Evolutionary conservation across 2,888 invertebrate species (phyloP).

Genomic region (Xanthorhoe spadicearia): DNA sequence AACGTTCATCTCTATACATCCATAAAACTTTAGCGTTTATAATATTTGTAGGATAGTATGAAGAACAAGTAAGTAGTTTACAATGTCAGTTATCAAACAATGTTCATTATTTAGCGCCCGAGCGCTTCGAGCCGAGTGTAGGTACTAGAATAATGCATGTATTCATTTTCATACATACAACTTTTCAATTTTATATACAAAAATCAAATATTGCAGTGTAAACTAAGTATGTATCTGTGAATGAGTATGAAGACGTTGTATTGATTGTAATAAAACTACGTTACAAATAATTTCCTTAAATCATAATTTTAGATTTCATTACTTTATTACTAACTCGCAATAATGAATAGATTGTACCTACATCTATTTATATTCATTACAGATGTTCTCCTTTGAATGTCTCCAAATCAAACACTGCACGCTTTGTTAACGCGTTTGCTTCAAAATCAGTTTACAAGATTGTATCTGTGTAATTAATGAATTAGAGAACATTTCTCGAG

Average conservation of each 20-base stretch:
- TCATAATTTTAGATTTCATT: too few species aligned
- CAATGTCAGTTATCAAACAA: background rate
- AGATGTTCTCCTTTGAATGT: background rate
- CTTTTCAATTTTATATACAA: background rate
- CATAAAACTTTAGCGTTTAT: too few species aligned
- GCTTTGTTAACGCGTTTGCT: background rate
- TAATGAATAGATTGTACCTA: too few species aligned
- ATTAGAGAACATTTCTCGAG: background rate
- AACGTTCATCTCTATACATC: background rate
- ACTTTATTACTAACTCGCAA: too few species aligned
- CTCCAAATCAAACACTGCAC: background rate
- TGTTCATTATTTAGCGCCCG: too few species aligned
- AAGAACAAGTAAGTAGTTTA: too few species aligned
- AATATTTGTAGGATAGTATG: too few species aligned
- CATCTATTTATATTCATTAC: background rate
- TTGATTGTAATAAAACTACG: too few species aligned
- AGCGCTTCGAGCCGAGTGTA: slow-evolving; percentile 2
- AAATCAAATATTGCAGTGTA: background rate
- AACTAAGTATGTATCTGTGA: background rate
- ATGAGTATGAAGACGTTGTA: background rate
- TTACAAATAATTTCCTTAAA: too few species aligned
- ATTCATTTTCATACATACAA: slow-evolving; percentile 21
- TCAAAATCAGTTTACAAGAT: background rate
- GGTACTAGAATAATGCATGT: slow-evolving; percentile 19
- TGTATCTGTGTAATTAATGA: background rate